phyloP scores from a whole-genome alignment of 2,113 vertebrate genomes.

The Corythoichthys intestinalis region DNA sequence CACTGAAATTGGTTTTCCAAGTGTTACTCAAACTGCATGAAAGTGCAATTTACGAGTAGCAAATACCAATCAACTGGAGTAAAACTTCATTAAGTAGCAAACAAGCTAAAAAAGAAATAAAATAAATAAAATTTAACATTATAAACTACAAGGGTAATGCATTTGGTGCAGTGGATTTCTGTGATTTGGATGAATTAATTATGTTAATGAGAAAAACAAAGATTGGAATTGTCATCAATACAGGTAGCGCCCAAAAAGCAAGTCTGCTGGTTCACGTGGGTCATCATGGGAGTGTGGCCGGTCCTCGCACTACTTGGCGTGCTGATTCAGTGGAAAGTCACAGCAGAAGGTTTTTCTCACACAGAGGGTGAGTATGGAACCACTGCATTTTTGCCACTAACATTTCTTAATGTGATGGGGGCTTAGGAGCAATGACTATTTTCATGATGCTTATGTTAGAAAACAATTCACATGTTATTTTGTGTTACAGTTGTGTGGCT shows the following conservation, averaged over 20 bases:
- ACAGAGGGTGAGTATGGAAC: slow-evolving; percentile 82
- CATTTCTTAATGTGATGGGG: not conserved
- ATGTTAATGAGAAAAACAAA: not conserved
- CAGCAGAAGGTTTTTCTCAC: slow-evolving; percentile 92
- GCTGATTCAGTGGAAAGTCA: slow-evolving; percentile 97
- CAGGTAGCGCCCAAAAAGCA: slow-evolving; percentile 82
- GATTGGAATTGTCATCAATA: slow-evolving; percentile 4
- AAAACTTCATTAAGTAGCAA: not conserved
- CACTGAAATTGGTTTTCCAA: not conserved
- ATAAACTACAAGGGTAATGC: not conserved
- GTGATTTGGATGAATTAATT: not conserved
- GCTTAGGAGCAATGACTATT: not conserved
- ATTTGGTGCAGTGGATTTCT: not conserved
- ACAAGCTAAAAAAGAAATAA: not conserved
- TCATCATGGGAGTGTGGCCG: slow-evolving; percentile 92
- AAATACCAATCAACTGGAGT: not conserved
- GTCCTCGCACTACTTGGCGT: slow-evolving; percentile 86
- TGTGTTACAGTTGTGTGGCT: too few species aligned
- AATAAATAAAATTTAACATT: not conserved
- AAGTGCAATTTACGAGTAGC: not conserved
- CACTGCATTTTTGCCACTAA: not conserved
- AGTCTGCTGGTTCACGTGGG: slow-evolving; percentile 98
- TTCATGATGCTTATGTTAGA: too few species aligned
- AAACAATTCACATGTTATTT: too few species aligned
- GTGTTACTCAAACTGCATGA: not conserved